Conservation (phyloP, 92 coral and sea anemone genomes). For the Nematostella vectensis region DNA sequence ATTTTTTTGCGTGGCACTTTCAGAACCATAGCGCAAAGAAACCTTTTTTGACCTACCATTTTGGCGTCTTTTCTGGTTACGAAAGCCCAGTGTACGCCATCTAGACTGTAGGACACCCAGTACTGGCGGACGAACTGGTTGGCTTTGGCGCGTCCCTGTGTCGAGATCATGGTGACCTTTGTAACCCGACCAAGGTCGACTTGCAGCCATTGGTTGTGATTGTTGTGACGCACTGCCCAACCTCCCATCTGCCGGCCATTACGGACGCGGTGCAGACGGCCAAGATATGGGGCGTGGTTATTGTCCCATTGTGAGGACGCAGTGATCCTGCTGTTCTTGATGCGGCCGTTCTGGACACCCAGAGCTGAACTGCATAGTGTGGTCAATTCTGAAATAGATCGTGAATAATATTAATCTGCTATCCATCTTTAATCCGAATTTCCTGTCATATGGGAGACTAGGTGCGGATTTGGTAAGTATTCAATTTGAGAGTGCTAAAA, state of each 20-base stretch:
- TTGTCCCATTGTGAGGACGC: slow-evolving; percentile 60
- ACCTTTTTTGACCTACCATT: too few relatives aligned
- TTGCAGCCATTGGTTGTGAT: slow-evolving; percentile 79
- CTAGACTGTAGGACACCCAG: slow-evolving; percentile 55
- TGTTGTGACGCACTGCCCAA: slow-evolving; percentile 79
- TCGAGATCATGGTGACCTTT: slow-evolving; percentile 62
- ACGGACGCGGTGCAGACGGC: slow-evolving; percentile 49
- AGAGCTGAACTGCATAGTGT: slow-evolving; percentile 52
- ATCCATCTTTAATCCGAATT: too few relatives aligned
- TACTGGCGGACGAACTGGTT: slow-evolving; percentile 62
- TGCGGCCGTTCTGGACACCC: slow-evolving; percentile 68
- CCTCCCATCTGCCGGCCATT: slow-evolving; percentile 64
- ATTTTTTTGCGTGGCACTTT: too few relatives aligned
- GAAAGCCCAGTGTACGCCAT: slow-evolving; percentile 53
- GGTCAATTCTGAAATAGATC: slow-evolving; percentile 55
- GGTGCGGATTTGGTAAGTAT: too few relatives aligned
- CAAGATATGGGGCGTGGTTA: slow-evolving; percentile 54
- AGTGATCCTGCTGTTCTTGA: slow-evolving; percentile 55
- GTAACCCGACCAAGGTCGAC: slow-evolving; percentile 52
- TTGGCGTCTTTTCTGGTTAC: slow-evolving; percentile 16
- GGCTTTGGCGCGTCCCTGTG: slow-evolving; percentile 57
- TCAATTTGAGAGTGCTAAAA: too few relatives aligned
- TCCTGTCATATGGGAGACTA: too few relatives aligned
- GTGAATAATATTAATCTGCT: too few relatives aligned
- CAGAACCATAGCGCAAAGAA: too few relatives aligned